Evolutionary conservation across 2,113 vertebrate genomes (phyloP), one percentile per base, ranked within the genome.

Genomic region (Spea bombifrons): DNA sequence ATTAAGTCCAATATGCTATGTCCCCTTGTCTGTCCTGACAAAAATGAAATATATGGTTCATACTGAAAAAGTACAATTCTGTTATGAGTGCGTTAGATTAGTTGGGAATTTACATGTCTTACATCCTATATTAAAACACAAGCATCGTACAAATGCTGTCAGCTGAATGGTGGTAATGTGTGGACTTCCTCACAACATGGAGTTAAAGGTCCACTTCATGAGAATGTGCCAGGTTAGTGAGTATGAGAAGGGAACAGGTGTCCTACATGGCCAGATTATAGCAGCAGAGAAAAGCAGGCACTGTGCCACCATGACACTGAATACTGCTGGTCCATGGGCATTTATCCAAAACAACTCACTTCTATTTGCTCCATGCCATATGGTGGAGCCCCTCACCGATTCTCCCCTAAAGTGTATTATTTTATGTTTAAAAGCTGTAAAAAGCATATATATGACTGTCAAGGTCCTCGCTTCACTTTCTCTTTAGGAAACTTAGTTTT

Each of bases 191-290:
- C 30, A 30, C 30, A 30, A 30, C 30, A 30, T 30, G 30, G 30
- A 30, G 30, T 30, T 30, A 30, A 30, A 70, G 46, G 16, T 70
- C 10, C 52, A 15, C 45, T 30, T 70, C 55, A 12, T 70, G 16
- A 77, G 75, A n/a, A 67, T 77, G 49, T 63, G 75, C 75, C 17
- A 43, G 13, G 66, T 64, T 59, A 30, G 75, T 15, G 44, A 61
- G 45, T 49, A 17, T 70, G 75, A 43, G 55, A 77, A 61, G 75
- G 74, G 55, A 68, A 77, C 75, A 77, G 75, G 67, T 77, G 75
- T 46, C 53, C 47, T 45, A 12, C 59, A 48, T 13, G n/a, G 5
- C 30, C 46, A 61, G 17, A 70, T 52, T 44, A 17, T 44, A 50
- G 46, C 55, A 61, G 55, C 17, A 70, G 48, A 61, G 64, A 49